These are phyloP conservation scores for Lepilemur ruficaudatus DNA, from an alignment of 2,797 vertebrate genomes.

Conservation along the genomic window DNA sequence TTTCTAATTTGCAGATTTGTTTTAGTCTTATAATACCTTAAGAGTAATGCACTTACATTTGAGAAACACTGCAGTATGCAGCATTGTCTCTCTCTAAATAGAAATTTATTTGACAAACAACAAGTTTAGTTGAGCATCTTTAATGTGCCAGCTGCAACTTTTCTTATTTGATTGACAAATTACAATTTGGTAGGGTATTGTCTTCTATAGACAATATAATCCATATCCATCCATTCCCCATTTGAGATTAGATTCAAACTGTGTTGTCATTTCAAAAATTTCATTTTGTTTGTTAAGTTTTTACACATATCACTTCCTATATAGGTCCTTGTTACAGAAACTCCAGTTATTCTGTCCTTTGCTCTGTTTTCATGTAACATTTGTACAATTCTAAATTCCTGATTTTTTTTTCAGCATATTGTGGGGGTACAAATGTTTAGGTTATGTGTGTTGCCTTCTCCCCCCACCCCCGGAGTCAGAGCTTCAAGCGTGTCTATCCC, in stretches of 20 bases:
- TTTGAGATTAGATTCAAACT: constrained; percentile 5
- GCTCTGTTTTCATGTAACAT: background rate
- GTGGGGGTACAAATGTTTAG: no score
- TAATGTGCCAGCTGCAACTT: background rate
- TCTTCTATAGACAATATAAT: background rate
- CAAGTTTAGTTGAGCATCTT: background rate
- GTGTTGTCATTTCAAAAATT: constrained; percentile 1
- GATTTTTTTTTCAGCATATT: background rate
- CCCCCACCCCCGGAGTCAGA: no score
- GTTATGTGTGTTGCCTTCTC: no score
- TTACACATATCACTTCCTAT: background rate
- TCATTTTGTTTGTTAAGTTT: background rate
- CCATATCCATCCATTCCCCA: background rate
- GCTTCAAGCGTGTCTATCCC: no score
- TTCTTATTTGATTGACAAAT: background rate
- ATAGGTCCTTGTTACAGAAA: background rate
- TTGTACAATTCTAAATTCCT: background rate
- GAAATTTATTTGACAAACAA: constrained; percentile 1
- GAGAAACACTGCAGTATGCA: background rate
- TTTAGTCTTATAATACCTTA: constrained; percentile 12
- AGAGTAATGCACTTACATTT: background rate
- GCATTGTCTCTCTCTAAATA: background rate
- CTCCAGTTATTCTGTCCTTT: background rate
- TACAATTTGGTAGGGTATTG: background rate
- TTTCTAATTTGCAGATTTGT: background rate